phyloP scores from a whole-genome alignment of 2,888 invertebrate species.

The Drosophila maculinotata region DNA sequence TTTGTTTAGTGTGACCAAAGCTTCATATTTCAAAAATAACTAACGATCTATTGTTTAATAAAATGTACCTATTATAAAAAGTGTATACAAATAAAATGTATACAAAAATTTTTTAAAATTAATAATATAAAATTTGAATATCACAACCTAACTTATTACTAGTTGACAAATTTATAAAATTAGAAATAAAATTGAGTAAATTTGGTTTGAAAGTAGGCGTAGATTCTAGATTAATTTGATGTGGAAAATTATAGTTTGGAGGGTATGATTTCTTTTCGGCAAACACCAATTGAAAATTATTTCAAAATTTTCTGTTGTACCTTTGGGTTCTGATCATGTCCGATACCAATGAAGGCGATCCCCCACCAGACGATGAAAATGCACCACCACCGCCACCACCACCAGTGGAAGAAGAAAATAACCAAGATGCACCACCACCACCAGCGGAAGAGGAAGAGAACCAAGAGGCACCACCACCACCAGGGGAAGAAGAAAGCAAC shows the following conservation, averaged over 20 bases:
- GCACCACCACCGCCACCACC: not conserved
- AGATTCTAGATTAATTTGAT: not conserved
- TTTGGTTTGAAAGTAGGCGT: slow-evolving; percentile 32
- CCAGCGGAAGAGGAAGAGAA: not conserved
- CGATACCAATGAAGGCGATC: not conserved
- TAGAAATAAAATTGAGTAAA: no score
- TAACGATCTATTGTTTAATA: no score
- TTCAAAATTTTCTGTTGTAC: not conserved
- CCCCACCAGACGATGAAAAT: not conserved
- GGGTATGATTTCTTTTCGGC: slow-evolving; percentile 12
- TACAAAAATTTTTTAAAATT: no score
- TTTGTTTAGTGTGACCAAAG: no score
- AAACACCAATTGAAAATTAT: not conserved
- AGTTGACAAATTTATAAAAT: no score
- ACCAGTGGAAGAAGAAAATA: not conserved
- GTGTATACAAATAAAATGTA: no score
- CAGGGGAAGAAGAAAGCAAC: not conserved
- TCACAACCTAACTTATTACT: no score
- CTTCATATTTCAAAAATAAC: no score
- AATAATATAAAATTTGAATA: not conserved
- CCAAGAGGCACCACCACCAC: not conserved
- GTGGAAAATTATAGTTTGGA: not conserved
- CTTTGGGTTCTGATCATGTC: slow-evolving; percentile 19
- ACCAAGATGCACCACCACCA: no score
- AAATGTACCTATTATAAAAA: no score